These are phyloP conservation scores for Apis cerana DNA, from an alignment of 1,140 invertebrate genomes.

Conservation along the genomic window DNA sequence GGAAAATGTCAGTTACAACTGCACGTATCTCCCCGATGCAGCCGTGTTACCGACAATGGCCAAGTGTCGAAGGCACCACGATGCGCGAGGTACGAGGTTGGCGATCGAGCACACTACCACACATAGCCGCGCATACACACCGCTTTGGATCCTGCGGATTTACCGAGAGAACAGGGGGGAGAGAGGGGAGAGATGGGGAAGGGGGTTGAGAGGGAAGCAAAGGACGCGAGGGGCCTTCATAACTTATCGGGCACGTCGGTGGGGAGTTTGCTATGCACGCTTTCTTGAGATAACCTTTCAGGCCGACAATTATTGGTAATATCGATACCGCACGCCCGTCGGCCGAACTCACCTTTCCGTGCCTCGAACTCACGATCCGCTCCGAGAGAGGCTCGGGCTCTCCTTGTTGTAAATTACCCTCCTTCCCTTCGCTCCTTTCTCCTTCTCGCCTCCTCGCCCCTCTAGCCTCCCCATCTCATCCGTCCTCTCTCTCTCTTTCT, in stretches of 20 bases:
- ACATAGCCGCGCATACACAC: not conserved
- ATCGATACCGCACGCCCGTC: slow-evolving; percentile 73
- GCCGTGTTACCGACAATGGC: not conserved
- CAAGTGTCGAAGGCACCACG: not conserved
- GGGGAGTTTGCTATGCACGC: slow-evolving; percentile 70
- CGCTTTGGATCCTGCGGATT: not conserved
- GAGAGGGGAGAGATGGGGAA: not conserved
- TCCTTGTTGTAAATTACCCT: slow-evolving; percentile 67
- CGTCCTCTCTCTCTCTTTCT: not conserved
- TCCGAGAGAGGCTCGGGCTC: slow-evolving; percentile 57
- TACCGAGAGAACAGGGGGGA: too few species aligned
- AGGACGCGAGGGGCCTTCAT: slow-evolving; percentile 59
- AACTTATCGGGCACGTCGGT: slow-evolving; percentile 69
- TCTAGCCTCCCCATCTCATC: slow-evolving; percentile 8
- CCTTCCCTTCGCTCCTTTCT: slow-evolving; percentile 1
- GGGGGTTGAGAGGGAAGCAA: slow-evolving; percentile 11
- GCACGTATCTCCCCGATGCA: not conserved
- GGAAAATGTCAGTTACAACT: slow-evolving; percentile 27
- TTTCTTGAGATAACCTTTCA: slow-evolving; percentile 75
- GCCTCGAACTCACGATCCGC: slow-evolving; percentile 68
- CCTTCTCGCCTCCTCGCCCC: slow-evolving; percentile 37
- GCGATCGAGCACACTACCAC: not conserved
- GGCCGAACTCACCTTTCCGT: slow-evolving; percentile 66
- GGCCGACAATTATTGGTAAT: slow-evolving; percentile 79
- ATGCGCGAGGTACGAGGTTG: not conserved